Base-by-base conservation (phyloP, 2,888 invertebrate species). In the Sipha maydis region DNA sequence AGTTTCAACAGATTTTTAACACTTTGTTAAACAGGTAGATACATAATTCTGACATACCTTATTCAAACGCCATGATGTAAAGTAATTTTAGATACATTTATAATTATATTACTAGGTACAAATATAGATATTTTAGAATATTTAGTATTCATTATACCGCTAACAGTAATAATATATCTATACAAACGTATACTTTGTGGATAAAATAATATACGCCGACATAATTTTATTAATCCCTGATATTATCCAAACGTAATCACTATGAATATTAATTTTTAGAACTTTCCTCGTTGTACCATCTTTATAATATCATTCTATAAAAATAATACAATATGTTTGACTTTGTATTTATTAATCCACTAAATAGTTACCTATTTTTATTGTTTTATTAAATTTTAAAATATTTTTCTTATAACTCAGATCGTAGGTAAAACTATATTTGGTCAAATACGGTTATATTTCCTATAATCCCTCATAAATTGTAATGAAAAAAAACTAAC, bases 121-220 rank as follows among this genome's bases (percentile, higher is more conserved):
- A 73, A 73, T 83, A 79, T 41, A 82, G 7, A 82, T 69, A 84
- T 84, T 61, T 76, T 84, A 76, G 75, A 76, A 76, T 25, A 84
- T 76, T 11, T 9, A 76, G 61, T 25, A 84, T 76, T 11, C 21
- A 75, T 9, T 75, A 75, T 38, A 73, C 34, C 25, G 1, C 34
- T 73, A 73, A 83, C 34, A 83, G n/a, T 83, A 61, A 76, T 41
- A 1, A 41, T 56, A 34, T 56, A 80, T 19, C 54, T 76, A 75
- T 67, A 76, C 61, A 84, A 84, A 84, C 76, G 76, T 84, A 84
- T 76, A 84, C 76, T 76, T 76, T 31, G 21, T 84, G 19, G 14
- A 76, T 61, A 28, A 38, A 67, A 67, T 28, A 80, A 80, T 67
- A 21, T 61, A 8, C 9, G 41, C 41, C 17, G 14, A 38, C 17